Evolutionary conservation across 2,797 vertebrate genomes (phyloP), one percentile per base, ranked within the genome.

Genomic region (Distichodus sexfasciatus): DNA sequence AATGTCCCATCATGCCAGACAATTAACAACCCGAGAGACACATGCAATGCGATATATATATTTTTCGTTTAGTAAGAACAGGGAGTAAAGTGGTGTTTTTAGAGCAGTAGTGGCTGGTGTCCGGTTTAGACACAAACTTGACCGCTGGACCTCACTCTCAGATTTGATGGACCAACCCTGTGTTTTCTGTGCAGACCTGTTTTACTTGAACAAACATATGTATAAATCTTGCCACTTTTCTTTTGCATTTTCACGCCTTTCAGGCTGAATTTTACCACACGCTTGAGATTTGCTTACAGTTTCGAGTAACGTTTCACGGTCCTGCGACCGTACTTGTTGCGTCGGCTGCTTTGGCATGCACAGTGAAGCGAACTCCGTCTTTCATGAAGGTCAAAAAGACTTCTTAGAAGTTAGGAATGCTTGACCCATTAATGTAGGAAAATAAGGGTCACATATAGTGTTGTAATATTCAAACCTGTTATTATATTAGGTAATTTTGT

Each of bases 151-250:
- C 26, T 28, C 43, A 5, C 31, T 0, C 44, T 55, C 23, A 8
- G 62, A 21, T 19, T 14, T 41, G 21, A 15, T 36, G 28, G 24
- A 46, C 40, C 11, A 7, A 23, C 21, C 23, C 4, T 11, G 10
- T 9, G 44, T 47, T 47, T 3, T 47, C 14, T 3, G 44, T 33
- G 38, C 7, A 19, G 41, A 17, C 12, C 7, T 28, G 14, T 19
- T 48, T 47, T 47, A 69, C 66, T 60, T 69, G 66, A 69, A 69
- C 29, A 24, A 11, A 14, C 19, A 46, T 2, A 1, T 33, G 1
- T 44, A 31, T 10, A 28, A 35, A 38, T 67, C 4, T 9, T 29
- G 35, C 10, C 36, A 38, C 36, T 44, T 29, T 43, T 40, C 47
- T 15, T 44, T 51, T 53, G 17, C 7, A 21, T 58, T 41, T 62